Evolutionary conservation across 2,797 vertebrate species (phyloP), one percentile per base, ranked within the genome.

Genomic region (Siniperca obscura): DNA sequence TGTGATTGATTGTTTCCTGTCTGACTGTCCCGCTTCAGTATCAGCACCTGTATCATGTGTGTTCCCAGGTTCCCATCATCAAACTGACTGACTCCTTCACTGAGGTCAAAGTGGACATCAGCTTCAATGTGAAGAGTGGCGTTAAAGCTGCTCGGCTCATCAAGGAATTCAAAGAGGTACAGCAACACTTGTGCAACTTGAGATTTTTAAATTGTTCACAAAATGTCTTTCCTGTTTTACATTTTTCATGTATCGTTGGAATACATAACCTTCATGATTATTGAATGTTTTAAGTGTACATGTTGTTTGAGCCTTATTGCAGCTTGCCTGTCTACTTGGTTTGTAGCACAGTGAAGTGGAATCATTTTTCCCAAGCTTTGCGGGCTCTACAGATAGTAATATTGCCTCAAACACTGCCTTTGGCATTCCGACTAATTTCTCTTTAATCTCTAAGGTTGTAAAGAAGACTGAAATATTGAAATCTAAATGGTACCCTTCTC

Each of bases 81-180:
- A 99, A 99, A 91, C 95, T 99, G 91, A 99, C 97, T 1, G 98
- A 99, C 94, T 97, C 96, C 48, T 96, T 96, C 93, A 99, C 98
- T 16, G 98, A 99, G 90, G 98, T 99, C 80, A 99, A 99, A 96
- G 98, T 99, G 88, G 98, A 99, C 95, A 99, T 99, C 95, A 99
- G 98, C 95, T 99, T 99, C 96, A 99, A 99, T 70, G 97, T 99
- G 87, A 97, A 97, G 86, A 99, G 97, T 0, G 98, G 98, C 0
- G 97, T 99, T 61, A 97, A 98, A 95, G 97, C 98, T 69, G 98
- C 98, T 67, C 95, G 96, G 74, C 98, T 99, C 88, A 99, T 99
- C 94, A 98, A 97, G 95, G 98, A 99, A 85, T 99, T 98, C 94
- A 99, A 98, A 93, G 97, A 98, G 97, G 98, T 99, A 86, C 83